Evolutionary conservation across 2,113 vertebrate species (phyloP), one percentile per base, ranked within the genome.

Genomic region (Geococcyx californianus): DNA sequence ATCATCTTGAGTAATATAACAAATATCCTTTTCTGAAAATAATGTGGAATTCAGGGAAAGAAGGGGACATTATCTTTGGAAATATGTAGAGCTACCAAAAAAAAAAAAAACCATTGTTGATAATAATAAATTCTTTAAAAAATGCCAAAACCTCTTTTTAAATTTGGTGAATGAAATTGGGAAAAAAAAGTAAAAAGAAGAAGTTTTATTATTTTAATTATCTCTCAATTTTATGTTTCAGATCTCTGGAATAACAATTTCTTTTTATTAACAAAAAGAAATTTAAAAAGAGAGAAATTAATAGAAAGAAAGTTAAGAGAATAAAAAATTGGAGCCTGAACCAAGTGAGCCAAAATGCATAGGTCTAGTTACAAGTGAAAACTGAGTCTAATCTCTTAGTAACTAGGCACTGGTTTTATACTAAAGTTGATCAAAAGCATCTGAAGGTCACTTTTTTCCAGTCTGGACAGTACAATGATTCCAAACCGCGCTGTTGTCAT

Each of bases 361-460:
- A 84, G 31, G 16, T 81, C 36, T 87, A 74, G 40, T 78, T 93
- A 24, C 45, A 78, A 80, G 80, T 93, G 82, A 97, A 96, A 95
- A 96, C 74, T 84, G 84, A 55, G 14, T 88, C 68, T 72, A 88
- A 79, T 89, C 58, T 89, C 60, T 79, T 72, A 90, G 89, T 95
- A 94, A 86, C 58, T 95, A 89, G 87, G 92, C 97, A 87, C 49
- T 95, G 52, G 93, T 98, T 97, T 96, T 69, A 77, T 20, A 62
- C 52, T 85, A 90, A 94, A 90, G 78, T 52, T 95, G 88, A 94
- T 93, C 93, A 96, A 95, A 97, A 90, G 55, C 84, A 96, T 91
- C 38, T 84, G 59, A 89, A 92, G 80, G 73, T 93, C 60, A 77
- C 6, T 47, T 60, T 84, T 54, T 85, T 59, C 6, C 80, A 67